Evolutionary conservation across 1,140 invertebrate genomes (phyloP), one percentile per base, ranked within the genome.

Genomic region (Arion vulgaris): DNA sequence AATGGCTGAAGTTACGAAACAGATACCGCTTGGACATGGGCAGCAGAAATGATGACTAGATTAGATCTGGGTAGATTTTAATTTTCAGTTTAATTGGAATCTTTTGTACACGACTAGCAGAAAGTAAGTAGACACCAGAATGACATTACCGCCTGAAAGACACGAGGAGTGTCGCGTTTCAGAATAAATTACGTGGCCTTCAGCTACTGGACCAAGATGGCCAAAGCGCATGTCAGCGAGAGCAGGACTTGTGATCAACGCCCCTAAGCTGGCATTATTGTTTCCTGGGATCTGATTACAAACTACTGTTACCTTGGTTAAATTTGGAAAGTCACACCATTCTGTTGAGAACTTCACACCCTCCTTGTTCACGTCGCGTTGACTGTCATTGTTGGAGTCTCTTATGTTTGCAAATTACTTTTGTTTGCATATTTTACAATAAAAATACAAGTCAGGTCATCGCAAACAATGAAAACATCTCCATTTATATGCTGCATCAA

Each of bases 131-230:
- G 38, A 72, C 71, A 41, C 71, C 45, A 51, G 28, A 28, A 75
- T 41, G 28, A 75, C 49, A 75, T 53, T 53, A 28, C 32, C 26
- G 73, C n/a, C 45, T n/a, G 11, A 75, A 75, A 75, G 73, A 75
- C 41, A 75, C n/a, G 73, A 51, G 45, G 39, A 26, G 73, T 45
- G 45, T 75, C 73, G 9, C 9, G 23, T 75, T 75, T 75, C 73
- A 75, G 51, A 75, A 75, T 75, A 75, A 75, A 75, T 75, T 75
- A 75, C 73, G 73, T 75, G 7, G 73, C 73, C 73, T 28, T 28
- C 19, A 75, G 73, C 73, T 75, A 45, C 36, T 41, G 71, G 36
- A 75, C 73, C 13, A 75, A 49, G 38, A n/a, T 53, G 72, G 41
- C 73, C 17, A 34, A 1, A 34, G 45, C 73, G 45, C 73, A 75